These are phyloP conservation scores for Autographa gamma DNA, from an alignment of 2,888 invertebrate genomes.

Conservation along the genomic window DNA sequence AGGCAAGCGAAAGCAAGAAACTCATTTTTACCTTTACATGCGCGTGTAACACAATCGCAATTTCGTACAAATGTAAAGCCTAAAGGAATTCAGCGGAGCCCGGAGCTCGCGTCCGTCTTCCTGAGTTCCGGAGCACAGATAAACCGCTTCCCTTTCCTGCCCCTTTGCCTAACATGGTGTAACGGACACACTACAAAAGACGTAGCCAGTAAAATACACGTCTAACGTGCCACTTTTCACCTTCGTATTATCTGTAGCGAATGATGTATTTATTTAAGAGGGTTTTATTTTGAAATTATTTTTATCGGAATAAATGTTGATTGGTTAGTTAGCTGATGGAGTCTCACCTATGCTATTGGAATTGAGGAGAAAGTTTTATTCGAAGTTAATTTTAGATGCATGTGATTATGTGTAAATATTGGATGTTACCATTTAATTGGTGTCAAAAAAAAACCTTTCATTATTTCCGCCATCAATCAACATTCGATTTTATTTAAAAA, in stretches of 20 bases:
- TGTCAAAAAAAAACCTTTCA: background rate
- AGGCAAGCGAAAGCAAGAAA: constrained; percentile 21
- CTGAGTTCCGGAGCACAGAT: constrained; percentile 86
- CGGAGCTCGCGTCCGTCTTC: constrained; percentile 83
- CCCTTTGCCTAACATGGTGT: constrained; percentile 85
- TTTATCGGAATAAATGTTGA: background rate
- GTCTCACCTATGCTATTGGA: background rate
- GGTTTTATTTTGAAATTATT: background rate
- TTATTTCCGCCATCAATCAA: background rate
- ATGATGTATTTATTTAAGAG: constrained; percentile 32
- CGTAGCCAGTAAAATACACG: constrained; percentile 76
- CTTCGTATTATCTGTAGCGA: constrained; percentile 54
- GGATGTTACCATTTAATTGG: too few relatives aligned
- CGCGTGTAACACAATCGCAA: constrained; percentile 69
- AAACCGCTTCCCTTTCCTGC: constrained; percentile 88
- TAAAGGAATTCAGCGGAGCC: constrained; percentile 80
- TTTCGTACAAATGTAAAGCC: constrained; percentile 78
- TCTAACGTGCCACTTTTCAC: constrained; percentile 74
- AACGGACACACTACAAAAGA: constrained; percentile 83
- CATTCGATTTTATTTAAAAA: background rate
- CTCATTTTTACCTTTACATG: constrained; percentile 26
- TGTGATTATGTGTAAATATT: too few relatives aligned
- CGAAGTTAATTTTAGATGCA: too few relatives aligned
- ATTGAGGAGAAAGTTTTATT: too few relatives aligned
- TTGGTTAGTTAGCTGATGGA: background rate